Evolutionary conservation across 1,140 invertebrate genomes (phyloP), one percentile per base, ranked within the genome.

Genomic region (Scaptodrosophila lebanonensis): DNA sequence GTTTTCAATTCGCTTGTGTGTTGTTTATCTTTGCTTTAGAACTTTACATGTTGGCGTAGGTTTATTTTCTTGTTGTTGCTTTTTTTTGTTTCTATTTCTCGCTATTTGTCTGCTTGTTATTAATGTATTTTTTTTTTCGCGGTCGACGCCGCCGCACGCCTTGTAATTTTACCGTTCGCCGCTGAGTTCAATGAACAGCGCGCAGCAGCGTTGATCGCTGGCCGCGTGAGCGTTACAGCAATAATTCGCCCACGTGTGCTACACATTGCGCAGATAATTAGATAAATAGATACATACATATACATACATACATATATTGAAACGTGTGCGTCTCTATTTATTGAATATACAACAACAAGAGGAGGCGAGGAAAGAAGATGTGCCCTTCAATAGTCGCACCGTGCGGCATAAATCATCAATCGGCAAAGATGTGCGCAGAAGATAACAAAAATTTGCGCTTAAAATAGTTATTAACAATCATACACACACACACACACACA

Each of bases 21-120:
- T 59, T 64, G 69, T 82, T 82, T 82, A 82, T 75, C 76, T 82
- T 82, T 82, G 48, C 66, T 35, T 83, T 82, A 82, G 75, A 82
- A 82, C 75, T 83, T 82, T 82, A 82, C 75, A 82, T 83, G 66
- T 82, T 83, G 76, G 75, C 76, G 75, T 82, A 82, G 76, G 69
- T 69, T 79, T 47, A 38, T 60, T 47, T 35, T 61, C 36, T 45
- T 35, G 40, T 25, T 30, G 15, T 48, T 38, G 16, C 30, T 49
- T 36, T 42, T 27, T 13, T 39, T 48, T 44, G 2, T 33, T 33
- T 4, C 5, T n/a, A n/a, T n/a, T 54, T 54, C 38, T 52, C 36
- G 43, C 50, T 56, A 62, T 40, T 38, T 50, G 11, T 39, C 35
- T 35, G 43, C 42, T 66, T 49, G 30, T 61, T 57, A 56, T 47